A percentile compares a stretch with the other conserved stretches of the same genome.
Evolutionary conservation across 2,797 vertebrate species (phyloP).

Genomic region (Clarias pachynema): DNA sequence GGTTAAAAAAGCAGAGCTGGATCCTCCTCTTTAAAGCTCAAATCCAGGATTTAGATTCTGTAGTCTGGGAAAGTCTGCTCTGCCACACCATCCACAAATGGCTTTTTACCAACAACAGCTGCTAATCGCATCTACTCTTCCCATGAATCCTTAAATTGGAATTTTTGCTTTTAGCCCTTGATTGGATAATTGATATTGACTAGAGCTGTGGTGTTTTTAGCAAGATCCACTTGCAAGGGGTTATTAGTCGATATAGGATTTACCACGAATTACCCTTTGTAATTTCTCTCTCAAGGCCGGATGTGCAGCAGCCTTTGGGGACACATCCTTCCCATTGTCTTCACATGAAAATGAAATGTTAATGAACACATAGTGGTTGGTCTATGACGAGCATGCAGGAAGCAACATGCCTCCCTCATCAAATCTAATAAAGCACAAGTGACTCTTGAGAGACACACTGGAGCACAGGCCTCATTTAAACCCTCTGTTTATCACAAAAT

Average conservation of each 20-base stretch:
- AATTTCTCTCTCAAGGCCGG: slow-evolving; percentile 55
- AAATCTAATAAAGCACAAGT: slow-evolving; percentile 58
- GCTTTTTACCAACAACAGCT: slow-evolving; percentile 30
- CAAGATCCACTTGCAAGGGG: slow-evolving; percentile 35
- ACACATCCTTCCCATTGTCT: slow-evolving; percentile 46
- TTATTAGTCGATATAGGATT: slow-evolving; percentile 28
- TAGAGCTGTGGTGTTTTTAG: slow-evolving; percentile 38
- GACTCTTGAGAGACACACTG: slow-evolving; percentile 43
- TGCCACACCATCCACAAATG: slow-evolving; percentile 36
- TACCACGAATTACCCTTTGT: slow-evolving; percentile 52
- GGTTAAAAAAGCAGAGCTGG: not conserved
- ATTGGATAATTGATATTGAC: slow-evolving; percentile 47
- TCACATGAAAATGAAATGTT: slow-evolving; percentile 55
- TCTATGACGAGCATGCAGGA: slow-evolving; percentile 60
- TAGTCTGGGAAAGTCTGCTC: not conserved
- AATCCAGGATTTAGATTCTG: not conserved
- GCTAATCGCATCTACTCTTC: slow-evolving; percentile 35
- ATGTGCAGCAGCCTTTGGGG: slow-evolving; percentile 51
- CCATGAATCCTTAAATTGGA: slow-evolving; percentile 44
- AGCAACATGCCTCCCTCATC: slow-evolving; percentile 62
- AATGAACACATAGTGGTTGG: slow-evolving; percentile 59
- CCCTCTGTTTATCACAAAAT: slow-evolving; percentile 29
- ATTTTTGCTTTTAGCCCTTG: slow-evolving; percentile 35
- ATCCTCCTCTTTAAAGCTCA: slow-evolving; percentile 4
- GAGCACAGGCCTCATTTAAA: slow-evolving; percentile 49